Evolutionary conservation across 2,113 vertebrate genomes (phyloP).

Genomic region (Uria aalge): DNA sequence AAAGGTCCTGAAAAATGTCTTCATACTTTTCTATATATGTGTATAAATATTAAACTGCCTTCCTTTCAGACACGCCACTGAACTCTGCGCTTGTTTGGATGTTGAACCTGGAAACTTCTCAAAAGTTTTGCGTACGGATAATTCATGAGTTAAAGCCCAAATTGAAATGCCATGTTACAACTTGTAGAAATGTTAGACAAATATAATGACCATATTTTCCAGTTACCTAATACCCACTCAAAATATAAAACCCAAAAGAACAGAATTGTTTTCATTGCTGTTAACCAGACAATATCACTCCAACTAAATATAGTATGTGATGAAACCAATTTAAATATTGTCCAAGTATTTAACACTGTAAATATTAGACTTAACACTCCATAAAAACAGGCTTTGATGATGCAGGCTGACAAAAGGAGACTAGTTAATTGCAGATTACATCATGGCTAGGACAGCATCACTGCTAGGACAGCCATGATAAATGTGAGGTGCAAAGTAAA

Average conservation of each 20-base stretch:
- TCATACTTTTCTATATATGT: neutral
- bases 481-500: slow-evolving; percentile 62
- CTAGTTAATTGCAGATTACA: slow-evolving; percentile 71
- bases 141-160: slow-evolving; percentile 64
- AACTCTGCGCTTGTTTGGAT: slow-evolving; percentile 51
- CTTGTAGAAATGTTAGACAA: slow-evolving; percentile 67
- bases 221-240: slow-evolving; percentile 63
- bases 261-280: slow-evolving; percentile 62
- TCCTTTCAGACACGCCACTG: slow-evolving; percentile 39
- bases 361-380: slow-evolving; percentile 68
- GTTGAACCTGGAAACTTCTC: slow-evolving; percentile 65
- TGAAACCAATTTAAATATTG: slow-evolving; percentile 72
- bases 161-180: slow-evolving; percentile 67
- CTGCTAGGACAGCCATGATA: slow-evolving; percentile 41
- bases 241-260: slow-evolving; percentile 62
- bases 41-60: slow-evolving; percentile 48
- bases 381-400: slow-evolving; percentile 67
- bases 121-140: slow-evolving; percentile 48
- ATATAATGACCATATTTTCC: slow-evolving; percentile 69
- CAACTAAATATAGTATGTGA: slow-evolving; percentile 67
- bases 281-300: slow-evolving; percentile 68
- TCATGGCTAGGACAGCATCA: slow-evolving; percentile 62
- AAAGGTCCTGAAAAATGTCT: slow-evolving; percentile 50
- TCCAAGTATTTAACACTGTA: slow-evolving; percentile 68
- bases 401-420: slow-evolving; percentile 68